Evolutionary conservation across 2,797 vertebrate species (phyloP).

Genomic region (Agapornis canus): DNA sequence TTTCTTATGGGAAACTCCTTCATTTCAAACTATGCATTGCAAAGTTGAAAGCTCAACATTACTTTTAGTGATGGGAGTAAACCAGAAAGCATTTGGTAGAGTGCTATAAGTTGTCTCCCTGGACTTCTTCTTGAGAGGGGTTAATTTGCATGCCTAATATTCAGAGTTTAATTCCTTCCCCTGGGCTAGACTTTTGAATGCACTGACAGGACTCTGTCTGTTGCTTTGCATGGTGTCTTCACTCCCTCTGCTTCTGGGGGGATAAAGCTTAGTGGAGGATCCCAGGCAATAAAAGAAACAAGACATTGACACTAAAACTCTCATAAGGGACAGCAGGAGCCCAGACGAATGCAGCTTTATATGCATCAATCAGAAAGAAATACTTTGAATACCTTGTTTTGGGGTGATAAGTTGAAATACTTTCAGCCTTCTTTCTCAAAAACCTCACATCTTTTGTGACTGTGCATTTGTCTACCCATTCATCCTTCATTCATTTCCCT

Average conservation of each 20-base stretch:
- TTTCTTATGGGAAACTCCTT: not conserved
- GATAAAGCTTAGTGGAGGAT: not conserved
- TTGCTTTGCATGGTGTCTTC: not conserved
- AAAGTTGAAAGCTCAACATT: not conserved
- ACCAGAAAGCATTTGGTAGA: not conserved
- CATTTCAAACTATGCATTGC: not conserved
- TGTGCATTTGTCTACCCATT: not conserved
- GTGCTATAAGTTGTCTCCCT: not conserved
- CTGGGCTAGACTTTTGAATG: not conserved
- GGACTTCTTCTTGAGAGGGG: not conserved
- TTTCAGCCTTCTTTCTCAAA: not conserved
- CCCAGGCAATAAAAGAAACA: not conserved
- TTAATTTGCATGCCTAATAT: conserved; percentile 37
- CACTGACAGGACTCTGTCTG: not conserved
- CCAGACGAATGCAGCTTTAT: not conserved
- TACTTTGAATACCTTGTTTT: not conserved
- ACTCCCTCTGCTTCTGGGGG: not conserved
- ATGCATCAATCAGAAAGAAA: not conserved
- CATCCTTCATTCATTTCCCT: not conserved
- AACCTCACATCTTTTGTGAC: not conserved
- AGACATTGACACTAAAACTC: not conserved
- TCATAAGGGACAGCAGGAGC: not conserved
- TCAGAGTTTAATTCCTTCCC: not conserved
- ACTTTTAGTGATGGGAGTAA: not conserved
- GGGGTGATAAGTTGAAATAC: not conserved